These are phyloP conservation scores for Campoletis raptor DNA, from an alignment of 2,888 invertebrate species.

Conservation along the genomic window DNA sequence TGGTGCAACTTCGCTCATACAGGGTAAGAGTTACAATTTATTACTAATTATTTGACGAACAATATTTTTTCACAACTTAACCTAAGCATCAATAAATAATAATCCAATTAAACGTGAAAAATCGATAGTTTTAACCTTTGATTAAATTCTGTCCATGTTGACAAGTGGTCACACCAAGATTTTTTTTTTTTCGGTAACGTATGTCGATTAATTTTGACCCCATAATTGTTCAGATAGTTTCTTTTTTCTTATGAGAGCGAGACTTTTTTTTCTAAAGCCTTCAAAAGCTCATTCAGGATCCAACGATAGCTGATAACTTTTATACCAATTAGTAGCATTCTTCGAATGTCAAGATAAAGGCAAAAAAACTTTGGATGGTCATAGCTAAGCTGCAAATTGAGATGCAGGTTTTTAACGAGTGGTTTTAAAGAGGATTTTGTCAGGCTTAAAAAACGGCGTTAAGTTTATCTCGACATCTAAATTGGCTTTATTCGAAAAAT, in stretches of 20 bases:
- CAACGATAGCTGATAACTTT: not conserved
- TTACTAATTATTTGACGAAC: not conserved
- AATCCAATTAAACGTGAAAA: not conserved
- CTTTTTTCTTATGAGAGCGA: not conserved
- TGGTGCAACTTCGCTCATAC: conserved; percentile 96
- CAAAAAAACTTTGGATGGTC: not conserved
- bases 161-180: not conserved
- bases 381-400: not conserved
- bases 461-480: conserved; percentile 41
- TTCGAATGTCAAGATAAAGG: not conserved
- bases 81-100: not conserved
- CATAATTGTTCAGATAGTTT: not conserved
- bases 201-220: not conserved
- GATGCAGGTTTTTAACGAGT: not conserved
- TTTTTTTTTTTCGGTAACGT: not conserved
- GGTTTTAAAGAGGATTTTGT: not conserved
- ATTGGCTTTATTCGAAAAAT: conserved; percentile 30
- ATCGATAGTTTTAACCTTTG: not conserved
- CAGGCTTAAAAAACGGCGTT: not conserved
- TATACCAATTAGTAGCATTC: not conserved
- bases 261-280: not conserved
- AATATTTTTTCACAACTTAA: not conserved
- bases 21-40: conserved; percentile 88
- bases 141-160: not conserved
- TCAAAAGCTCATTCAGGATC: not conserved